Evolutionary conservation across 2,113 vertebrate species (phyloP).

Genomic region (Labrus mixtus): DNA sequence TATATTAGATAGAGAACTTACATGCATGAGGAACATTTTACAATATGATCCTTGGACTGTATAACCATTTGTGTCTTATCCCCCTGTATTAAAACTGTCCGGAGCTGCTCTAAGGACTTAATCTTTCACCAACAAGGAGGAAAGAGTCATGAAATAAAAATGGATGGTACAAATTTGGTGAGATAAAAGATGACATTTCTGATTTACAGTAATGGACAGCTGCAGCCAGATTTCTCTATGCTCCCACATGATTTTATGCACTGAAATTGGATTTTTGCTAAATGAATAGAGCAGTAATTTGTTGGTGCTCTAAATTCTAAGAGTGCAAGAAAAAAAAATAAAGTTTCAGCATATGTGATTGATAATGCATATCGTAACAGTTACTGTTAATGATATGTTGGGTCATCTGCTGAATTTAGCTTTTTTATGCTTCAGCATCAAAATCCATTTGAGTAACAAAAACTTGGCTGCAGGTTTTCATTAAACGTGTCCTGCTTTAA

Average conservation of each 20-base stretch:
- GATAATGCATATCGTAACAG: neutral
- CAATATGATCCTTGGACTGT: too few species aligned
- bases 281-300: neutral
- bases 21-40: too few species aligned
- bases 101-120: too few species aligned
- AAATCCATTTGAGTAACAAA: neutral
- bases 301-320: neutral
- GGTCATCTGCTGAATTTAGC: neutral
- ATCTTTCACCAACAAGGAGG: too few species aligned
- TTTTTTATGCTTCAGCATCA: neutral
- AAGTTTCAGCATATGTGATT: neutral
- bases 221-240: neutral
- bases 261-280: neutral
- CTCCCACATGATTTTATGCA: slow-evolving; percentile 1
- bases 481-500: neutral
- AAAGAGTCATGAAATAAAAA: neutral
- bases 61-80: too few species aligned
- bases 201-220: neutral
- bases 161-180: neutral
- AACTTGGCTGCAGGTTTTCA: neutral
- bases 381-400: too few species aligned
- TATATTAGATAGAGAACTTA: too few species aligned
- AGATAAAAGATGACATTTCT: neutral
- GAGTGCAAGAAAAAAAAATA: too few species aligned
- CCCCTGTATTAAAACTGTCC: too few species aligned